Evolutionary conservation across 2,797 vertebrate species (phyloP).

Genomic region (Lepus townsendii): DNA sequence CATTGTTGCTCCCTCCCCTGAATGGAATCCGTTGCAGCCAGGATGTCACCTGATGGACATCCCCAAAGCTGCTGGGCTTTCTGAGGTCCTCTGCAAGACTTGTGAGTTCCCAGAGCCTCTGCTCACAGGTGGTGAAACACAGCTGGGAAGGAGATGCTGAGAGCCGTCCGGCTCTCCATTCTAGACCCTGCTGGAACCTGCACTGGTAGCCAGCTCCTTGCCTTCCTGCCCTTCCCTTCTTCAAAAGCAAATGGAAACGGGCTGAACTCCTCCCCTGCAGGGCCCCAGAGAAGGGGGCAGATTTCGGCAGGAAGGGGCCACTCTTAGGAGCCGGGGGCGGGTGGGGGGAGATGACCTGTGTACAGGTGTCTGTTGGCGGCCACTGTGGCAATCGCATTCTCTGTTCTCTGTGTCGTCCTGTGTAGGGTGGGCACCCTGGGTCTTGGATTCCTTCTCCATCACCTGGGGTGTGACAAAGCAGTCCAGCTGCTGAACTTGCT

Average conservation of each 20-base stretch:
- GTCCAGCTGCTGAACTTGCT: neutral
- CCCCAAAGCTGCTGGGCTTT: neutral
- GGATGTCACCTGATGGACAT: neutral
- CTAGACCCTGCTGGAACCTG: neutral
- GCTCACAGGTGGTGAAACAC: neutral
- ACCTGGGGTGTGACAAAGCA: neutral
- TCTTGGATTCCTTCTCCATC: neutral
- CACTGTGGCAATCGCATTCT: too few species aligned
- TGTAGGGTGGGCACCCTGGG: neutral
- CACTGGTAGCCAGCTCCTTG: neutral
- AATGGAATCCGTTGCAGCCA: neutral
- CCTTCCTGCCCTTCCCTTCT: neutral
- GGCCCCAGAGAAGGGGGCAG: neutral
- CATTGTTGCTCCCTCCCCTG: neutral
- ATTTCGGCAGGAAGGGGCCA: neutral
- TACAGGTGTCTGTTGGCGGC: neutral
- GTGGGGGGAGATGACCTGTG: too few species aligned
- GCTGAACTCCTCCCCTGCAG: neutral
- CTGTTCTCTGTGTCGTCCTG: rapidly evolving
- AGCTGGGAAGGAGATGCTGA: neutral
- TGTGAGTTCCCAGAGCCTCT: neutral
- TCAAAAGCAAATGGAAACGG: neutral
- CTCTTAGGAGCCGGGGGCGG: too few species aligned
- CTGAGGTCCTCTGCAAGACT: neutral
- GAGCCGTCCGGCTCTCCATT: neutral